A percentile compares a stretch with the other conserved stretches of the same genome.
These are phyloP conservation scores for Laupala kohalensis DNA, from an alignment of 1,140 invertebrate species.

Conservation along the genomic window DNA sequence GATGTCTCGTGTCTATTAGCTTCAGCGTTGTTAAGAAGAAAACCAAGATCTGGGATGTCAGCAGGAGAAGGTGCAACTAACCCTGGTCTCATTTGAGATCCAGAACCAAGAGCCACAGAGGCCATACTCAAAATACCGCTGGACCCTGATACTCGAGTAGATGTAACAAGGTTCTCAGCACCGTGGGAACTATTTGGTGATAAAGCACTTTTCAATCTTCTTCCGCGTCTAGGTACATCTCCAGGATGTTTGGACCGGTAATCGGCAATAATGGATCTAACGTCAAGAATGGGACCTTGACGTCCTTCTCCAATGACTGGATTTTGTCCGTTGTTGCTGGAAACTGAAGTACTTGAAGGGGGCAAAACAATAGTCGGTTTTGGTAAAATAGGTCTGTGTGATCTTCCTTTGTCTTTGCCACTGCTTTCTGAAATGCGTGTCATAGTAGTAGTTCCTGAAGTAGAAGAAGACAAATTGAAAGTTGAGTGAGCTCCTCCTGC, in stretches of 20 bases:
- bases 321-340: conserved; percentile 18
- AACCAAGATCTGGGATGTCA: conserved; percentile 15
- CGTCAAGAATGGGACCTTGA: conserved; percentile 62
- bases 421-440: conserved; percentile 8
- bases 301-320: conserved; percentile 44
- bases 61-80: conserved; percentile 15
- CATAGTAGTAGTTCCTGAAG: conserved; percentile 16
- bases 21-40: conserved; percentile 11
- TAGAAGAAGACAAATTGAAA: neutral
- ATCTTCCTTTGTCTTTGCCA: conserved; percentile 6
- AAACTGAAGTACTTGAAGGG: neutral
- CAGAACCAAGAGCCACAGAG: conserved; percentile 26
- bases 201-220: conserved; percentile 28
- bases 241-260: conserved; percentile 61
- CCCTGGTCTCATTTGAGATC: conserved; percentile 28
- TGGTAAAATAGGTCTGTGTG: conserved; percentile 24
- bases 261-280: conserved; percentile 69
- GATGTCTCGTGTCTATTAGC: conserved; percentile 27
- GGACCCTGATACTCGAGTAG: conserved; percentile 16
- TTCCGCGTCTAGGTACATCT: conserved; percentile 46
- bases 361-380: conserved; percentile 19
- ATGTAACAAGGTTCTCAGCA: conserved; percentile 13
- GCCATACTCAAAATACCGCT: conserved; percentile 24
- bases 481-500: conserved; percentile 5
- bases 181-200: conserved; percentile 8